Evolutionary conservation across 2,888 invertebrate species (phyloP).

Genomic region (Drosophila nigritarsus): DNA sequence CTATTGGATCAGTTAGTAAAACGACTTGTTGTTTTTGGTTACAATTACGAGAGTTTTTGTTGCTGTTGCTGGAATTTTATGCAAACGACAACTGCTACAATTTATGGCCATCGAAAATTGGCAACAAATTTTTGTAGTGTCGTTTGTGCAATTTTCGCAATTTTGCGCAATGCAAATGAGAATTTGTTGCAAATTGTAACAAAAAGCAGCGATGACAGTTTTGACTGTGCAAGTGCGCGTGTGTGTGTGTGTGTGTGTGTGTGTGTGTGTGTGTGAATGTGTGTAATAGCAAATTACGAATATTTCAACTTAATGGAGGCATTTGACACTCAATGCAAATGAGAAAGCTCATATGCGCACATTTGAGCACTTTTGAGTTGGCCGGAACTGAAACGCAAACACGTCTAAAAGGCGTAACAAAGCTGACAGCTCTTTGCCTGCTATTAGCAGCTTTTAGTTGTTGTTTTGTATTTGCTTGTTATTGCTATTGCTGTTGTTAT

Average conservation of each 20-base stretch:
- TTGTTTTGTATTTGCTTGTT: constrained; percentile 29
- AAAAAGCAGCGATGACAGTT: constrained; percentile 18
- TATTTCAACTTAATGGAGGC: constrained; percentile 63
- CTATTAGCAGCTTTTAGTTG: constrained; percentile 66
- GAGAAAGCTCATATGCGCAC: constrained; percentile 19
- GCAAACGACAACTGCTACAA: constrained; percentile 77
- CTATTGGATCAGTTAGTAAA: constrained; percentile 38
- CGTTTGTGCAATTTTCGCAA: constrained; percentile 54
- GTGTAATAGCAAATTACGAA: constrained; percentile 61
- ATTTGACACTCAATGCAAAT: constrained; percentile 67
- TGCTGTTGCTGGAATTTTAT: constrained; percentile 58
- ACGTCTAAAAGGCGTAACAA: constrained; percentile 50
- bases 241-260: background rate
- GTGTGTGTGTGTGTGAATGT: background rate
- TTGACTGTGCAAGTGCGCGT: background rate
- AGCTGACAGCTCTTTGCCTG: constrained; percentile 33
- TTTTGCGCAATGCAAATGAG: constrained; percentile 67
- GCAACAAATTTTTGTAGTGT: constrained; percentile 49
- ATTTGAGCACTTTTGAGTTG: constrained; percentile 13
- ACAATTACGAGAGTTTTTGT: constrained; percentile 30
- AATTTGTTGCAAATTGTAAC: constrained; percentile 53
- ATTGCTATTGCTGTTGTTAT: constrained; percentile 20
- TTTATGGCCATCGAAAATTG: constrained; percentile 68
- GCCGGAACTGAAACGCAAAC: constrained; percentile 50
- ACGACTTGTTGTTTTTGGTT: constrained; percentile 25